Conservation (phyloP, 2,113 vertebrate genomes). For the Sciurus niger region DNA sequence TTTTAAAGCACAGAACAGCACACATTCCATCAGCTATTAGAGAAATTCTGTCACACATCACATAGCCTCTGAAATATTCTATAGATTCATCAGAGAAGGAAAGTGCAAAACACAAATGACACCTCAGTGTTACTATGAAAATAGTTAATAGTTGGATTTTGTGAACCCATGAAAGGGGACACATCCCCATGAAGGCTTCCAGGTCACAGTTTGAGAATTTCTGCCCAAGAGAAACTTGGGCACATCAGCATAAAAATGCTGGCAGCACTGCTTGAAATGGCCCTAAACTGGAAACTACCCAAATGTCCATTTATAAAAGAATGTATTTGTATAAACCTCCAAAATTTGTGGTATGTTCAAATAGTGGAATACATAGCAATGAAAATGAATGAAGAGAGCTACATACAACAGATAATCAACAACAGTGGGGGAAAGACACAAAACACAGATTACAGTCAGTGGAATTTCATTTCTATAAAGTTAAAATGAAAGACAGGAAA, state of each 20-base stretch:
- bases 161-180: not conserved
- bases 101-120: not conserved
- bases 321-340: not conserved
- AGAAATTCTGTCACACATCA: not conserved
- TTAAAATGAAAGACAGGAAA: not conserved
- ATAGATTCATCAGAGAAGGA: not conserved
- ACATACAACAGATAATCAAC: not conserved
- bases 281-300: not conserved
- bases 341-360: not conserved
- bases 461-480: not conserved
- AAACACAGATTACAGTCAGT: not conserved
- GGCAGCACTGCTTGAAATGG: not conserved
- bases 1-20: conserved; percentile 20
- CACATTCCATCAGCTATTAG: not conserved
- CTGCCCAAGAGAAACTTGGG: not conserved
- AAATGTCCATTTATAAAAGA: not conserved
- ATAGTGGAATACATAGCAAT: not conserved
- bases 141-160: not conserved
- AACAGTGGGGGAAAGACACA: not conserved
- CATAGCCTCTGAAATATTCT: not conserved
- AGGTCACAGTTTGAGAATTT: not conserved
- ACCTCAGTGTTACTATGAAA: not conserved
- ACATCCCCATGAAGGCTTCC: not conserved
- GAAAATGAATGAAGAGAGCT: not conserved
- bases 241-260: not conserved